phyloP scores from a whole-genome alignment of 1,140 invertebrate genomes.

The Carposina sasakii region DNA sequence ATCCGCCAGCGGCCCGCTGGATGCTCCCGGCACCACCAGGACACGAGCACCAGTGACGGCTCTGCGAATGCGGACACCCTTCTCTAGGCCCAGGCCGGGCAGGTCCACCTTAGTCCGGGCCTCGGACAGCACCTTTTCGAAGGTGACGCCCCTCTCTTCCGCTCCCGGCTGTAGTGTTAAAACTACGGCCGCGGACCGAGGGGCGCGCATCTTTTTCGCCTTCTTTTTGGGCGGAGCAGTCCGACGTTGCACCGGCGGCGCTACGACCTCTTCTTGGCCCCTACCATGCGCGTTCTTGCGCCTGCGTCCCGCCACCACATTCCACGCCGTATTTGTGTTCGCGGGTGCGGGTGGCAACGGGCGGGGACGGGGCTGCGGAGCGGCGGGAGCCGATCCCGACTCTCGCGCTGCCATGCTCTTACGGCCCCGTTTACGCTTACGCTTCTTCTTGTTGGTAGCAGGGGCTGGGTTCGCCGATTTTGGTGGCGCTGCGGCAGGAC shows the following conservation, averaged over 20 bases:
- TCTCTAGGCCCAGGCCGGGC: background rate
- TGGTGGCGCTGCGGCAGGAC: background rate
- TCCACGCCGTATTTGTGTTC: too few species aligned
- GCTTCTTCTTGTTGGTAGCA: background rate
- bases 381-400: too few species aligned
- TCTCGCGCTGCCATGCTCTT: too few species aligned
- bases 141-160: background rate
- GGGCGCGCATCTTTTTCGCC: too few species aligned
- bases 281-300: too few species aligned
- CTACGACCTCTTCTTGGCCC: too few species aligned
- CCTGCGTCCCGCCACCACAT: too few species aligned
- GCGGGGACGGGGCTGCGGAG: too few species aligned
- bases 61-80: background rate
- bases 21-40: background rate
- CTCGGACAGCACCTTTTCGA: background rate
- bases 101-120: background rate
- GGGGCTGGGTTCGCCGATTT: background rate
- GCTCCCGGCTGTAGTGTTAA: background rate
- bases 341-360: too few species aligned
- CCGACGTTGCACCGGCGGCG: too few species aligned
- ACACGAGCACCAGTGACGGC: conserved; percentile 5
- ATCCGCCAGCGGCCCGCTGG: background rate
- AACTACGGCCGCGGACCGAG: background rate
- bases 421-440: too few species aligned
- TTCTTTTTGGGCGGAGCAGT: too few species aligned